A percentile compares a stretch with the other conserved stretches of the same genome.
These are phyloP conservation scores for Chionomys nivalis DNA, from an alignment of 2,113 vertebrate species.

Conservation along the genomic window DNA sequence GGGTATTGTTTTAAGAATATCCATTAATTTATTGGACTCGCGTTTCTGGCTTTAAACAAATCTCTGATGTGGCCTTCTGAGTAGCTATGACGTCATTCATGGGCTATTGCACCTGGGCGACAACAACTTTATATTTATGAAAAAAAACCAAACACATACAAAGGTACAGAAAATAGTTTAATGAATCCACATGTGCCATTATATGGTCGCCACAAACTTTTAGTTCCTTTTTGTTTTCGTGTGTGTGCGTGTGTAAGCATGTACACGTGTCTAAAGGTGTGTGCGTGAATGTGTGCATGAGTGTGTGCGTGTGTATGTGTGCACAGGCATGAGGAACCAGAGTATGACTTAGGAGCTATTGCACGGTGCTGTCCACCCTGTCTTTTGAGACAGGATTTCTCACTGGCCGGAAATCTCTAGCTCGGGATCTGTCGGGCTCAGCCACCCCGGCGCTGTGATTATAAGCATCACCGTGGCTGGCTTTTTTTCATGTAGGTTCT, in stretches of 20 bases:
- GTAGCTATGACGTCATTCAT: neutral
- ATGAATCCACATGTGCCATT: fast-evolving
- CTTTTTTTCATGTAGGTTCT: neutral
- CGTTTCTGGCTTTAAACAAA: neutral
- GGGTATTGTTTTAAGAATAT: neutral
- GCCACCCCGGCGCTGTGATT: neutral
- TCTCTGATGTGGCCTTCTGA: neutral
- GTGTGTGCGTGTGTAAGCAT: neutral
- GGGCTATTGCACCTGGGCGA: neutral
- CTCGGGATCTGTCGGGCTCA: neutral
- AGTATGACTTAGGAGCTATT: neutral
- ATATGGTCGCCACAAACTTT: neutral
- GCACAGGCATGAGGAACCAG: neutral
- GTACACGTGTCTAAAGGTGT: neutral
- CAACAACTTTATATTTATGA: neutral
- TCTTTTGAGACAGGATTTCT: neutral
- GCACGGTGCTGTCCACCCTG: neutral
- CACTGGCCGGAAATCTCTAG: too few species aligned
- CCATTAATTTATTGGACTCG: neutral
- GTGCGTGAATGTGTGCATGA: neutral
- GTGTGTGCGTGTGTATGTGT: neutral
- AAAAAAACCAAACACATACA: neutral
- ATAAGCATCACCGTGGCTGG: neutral
- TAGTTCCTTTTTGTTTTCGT: neutral
- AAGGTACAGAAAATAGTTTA: neutral